Percentiles rank a stretch among this genome's conserved stretches.
Conservation (phyloP, 2,888 invertebrate species). For the Parascotia fuliginaria region DNA sequence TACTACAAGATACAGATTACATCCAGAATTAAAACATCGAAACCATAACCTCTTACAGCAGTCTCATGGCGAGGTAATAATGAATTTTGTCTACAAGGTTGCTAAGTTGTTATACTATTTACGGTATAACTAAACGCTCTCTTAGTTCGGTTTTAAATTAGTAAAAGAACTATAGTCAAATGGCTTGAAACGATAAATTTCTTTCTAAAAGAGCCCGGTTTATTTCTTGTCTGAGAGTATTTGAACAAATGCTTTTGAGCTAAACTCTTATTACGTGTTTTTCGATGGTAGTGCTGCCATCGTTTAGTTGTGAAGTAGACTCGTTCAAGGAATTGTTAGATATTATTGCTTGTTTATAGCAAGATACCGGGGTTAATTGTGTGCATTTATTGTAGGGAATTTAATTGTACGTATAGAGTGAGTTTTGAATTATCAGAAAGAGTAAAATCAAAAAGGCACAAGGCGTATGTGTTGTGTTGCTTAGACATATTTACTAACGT, state of each 20-base stretch:
- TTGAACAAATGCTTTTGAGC: slow-evolving; percentile 6
- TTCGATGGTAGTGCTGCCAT: neutral
- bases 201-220: slow-evolving; percentile 10
- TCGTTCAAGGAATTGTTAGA: neutral
- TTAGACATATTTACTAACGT: too few species aligned
- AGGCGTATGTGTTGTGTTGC: too few species aligned
- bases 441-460: too few species aligned
- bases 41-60: too few species aligned
- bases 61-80: too few species aligned
- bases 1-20: too few species aligned
- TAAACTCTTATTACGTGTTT: slow-evolving; percentile 5
- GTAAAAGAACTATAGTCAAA: slow-evolving; percentile 7
- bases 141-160: slow-evolving; percentile 2
- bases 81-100: too few species aligned
- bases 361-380: neutral
- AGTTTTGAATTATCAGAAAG: too few species aligned
- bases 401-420: too few species aligned
- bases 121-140: neutral
- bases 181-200: slow-evolving; percentile 4
- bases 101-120: neutral
- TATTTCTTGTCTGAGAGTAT: slow-evolving; percentile 10
- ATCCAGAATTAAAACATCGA: too few species aligned
- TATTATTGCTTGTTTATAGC: neutral
- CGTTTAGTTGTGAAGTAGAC: neutral
- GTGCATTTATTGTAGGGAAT: too few species aligned